phyloP scores from a whole-genome alignment of 2,888 invertebrate species.

The Agonopterix subpropinquella region DNA sequence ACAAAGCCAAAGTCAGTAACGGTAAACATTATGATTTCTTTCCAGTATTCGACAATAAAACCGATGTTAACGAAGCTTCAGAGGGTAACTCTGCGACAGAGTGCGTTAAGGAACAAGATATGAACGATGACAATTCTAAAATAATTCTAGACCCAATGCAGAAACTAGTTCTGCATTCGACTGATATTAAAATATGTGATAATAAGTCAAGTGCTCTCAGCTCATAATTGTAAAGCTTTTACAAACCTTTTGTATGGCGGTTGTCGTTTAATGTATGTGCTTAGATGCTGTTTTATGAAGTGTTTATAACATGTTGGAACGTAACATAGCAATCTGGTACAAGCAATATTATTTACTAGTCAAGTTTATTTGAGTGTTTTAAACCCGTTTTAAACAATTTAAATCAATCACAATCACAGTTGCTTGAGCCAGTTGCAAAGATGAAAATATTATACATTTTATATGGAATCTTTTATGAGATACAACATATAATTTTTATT shows the following conservation, averaged over 20 bases:
- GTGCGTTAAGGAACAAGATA: constrained; percentile 15
- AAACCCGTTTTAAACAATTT: constrained; percentile 3
- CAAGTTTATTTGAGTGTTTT: constrained; percentile 18
- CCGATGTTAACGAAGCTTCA: constrained; percentile 24
- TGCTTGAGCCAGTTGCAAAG: constrained; percentile 20
- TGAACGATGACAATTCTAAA: constrained; percentile 57
- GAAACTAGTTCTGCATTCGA: constrained; percentile 70
- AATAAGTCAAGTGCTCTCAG: constrained; percentile 68
- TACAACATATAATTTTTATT: too few species aligned
- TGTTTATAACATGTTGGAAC: constrained; percentile 1
- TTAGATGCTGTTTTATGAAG: constrained; percentile 23
- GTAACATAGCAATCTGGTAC: constrained; percentile 4
- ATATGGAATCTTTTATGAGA: too few species aligned
- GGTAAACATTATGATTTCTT: constrained; percentile 68
- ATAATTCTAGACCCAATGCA: constrained; percentile 72
- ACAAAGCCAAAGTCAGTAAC: constrained; percentile 48
- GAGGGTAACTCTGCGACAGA: constrained; percentile 15
- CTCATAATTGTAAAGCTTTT: constrained; percentile 59
- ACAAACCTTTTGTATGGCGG: constrained; percentile 50
- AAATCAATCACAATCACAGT: constrained; percentile 4
- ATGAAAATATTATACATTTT: too few species aligned
- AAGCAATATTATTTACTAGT: constrained; percentile 20
- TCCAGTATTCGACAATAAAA: constrained; percentile 66
- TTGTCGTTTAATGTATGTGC: constrained; percentile 33
- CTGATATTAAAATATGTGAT: constrained; percentile 74